Evolutionary conservation across 2,888 invertebrate genomes (phyloP), one percentile per base, ranked within the genome.

Genomic region (Polyommatus iphigenia): DNA sequence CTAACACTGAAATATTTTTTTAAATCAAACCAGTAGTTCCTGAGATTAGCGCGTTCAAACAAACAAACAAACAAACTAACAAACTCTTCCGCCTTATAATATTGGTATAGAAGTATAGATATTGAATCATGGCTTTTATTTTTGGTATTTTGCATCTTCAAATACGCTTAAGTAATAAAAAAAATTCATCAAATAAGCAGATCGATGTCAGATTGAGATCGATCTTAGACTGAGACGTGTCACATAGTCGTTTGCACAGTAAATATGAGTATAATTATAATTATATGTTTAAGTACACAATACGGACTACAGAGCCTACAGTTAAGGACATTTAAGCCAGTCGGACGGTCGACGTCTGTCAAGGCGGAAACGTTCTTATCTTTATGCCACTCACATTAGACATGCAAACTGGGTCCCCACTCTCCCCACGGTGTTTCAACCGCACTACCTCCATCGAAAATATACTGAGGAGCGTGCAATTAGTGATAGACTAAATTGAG

Each of bases 321-420:
- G 72, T 77, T 41, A 24, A 46, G 20, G 73, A 73, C 72, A 59
- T 73, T 77, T 73, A 72, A 73, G 71, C 62, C n/a, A 79, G 75
- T 78, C 73, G 76, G 32, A 77, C 50, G 77, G 50, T 73, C 77
- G 72, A 77, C 41, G 77, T 59, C 76, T 76, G 77, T 78, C 62
- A 62, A 46, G 75, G 72, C 78, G 79, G 79, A 79, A 80, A 76
- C 75, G 62, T 29, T 59, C 77, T 79, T 81, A 80, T 81, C 79
- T 79, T 77, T 78, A 20, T 57, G 76, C 77, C 79, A 79, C 77
- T 80, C 77, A 80, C 78, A 80, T 78, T 78, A 78, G 73, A 57
- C 36, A 73, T 71, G 32, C 77, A 57, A 75, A 75, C 75, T 75
- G 24, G n/a, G 67, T 32, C 67, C 54, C 54, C 18, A 54, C 54